Evolutionary conservation across 2,888 invertebrate genomes (phyloP).

Genomic region (Ametastegia equiseti): DNA sequence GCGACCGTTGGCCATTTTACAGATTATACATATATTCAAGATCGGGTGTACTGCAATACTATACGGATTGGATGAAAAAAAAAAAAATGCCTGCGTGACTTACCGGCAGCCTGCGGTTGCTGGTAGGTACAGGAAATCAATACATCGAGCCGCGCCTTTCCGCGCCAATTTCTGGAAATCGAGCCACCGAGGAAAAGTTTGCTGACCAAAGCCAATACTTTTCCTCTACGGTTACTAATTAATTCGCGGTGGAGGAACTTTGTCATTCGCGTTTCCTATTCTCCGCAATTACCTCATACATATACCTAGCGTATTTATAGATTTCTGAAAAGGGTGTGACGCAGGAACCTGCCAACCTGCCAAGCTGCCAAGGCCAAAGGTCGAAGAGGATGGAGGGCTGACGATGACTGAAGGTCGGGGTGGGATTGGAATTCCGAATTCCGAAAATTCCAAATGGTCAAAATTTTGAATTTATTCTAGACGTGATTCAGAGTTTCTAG

Average conservation of each 20-base stretch:
- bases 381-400: neutral
- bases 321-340: constrained; percentile 2
- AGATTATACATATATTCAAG: too few species aligned
- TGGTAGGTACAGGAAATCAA: neutral
- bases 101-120: too few species aligned
- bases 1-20: too few species aligned
- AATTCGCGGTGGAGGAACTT: neutral
- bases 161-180: neutral
- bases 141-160: neutral
- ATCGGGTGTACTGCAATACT: too few species aligned
- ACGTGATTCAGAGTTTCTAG: too few species aligned
- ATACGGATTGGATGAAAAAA: too few species aligned
- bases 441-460: too few species aligned
- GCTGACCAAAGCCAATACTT: neutral
- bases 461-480: too few species aligned
- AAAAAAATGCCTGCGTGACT: too few species aligned
- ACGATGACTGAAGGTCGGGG: neutral
- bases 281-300: neutral
- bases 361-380: neutral
- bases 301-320: neutral
- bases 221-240: neutral
- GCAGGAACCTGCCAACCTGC: neutral
- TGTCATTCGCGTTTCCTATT: neutral
- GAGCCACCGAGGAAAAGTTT: neutral
- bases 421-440: too few species aligned